Base-by-base conservation (phyloP, 2,797 vertebrate species). In the Fistularia commersonii region DNA sequence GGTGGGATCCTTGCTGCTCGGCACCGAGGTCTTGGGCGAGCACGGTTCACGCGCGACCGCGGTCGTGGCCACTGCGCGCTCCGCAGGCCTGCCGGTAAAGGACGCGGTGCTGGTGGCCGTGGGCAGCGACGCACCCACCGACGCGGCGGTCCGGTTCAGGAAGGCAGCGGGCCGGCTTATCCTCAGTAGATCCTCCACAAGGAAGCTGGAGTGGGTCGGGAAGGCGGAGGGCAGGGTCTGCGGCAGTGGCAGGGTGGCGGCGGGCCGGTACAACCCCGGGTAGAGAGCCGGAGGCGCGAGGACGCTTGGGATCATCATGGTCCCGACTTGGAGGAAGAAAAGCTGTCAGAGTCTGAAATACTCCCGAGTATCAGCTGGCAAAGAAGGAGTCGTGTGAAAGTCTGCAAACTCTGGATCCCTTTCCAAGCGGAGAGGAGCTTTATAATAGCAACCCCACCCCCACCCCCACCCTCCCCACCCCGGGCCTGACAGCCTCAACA, bases 271-370 rank as follows among this genome's bases (percentile, higher is more conserved):
- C 57, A 97, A 91, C 41, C 89, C 93, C 41, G 95, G 93, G 77
- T 96, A 97, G 51, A 96, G 88, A 11, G 93, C 91, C 1, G 94
- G 89, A 48, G 95, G 93, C 33, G 94, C 90, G 55, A 97, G 69
- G 69, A 97, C 91, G 79, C 92, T 94, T 13, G 94, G 95, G 89
- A 97, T 95, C 96, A 97, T 97, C 95, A 97, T 97, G 74, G 85
- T 85, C 83, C 78, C 83, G 68, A 63, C 9, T 62, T 33, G 6
- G 54, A 50, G 54, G 38, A 35, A n/a, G n/a, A n/a, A n/a, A n/a
- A n/a, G n/a, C 41, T 32, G 34, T 10, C 44, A 13, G 57, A 66
- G 67, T 39, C 13, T 49, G 54, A 69, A 74, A 66, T 80, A 74
- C 64, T 85, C 80, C 83, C 84, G 64, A 3, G 65, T 74, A 65